Conservation (phyloP, 2,888 invertebrate species). For the Cosmia trapezina region DNA sequence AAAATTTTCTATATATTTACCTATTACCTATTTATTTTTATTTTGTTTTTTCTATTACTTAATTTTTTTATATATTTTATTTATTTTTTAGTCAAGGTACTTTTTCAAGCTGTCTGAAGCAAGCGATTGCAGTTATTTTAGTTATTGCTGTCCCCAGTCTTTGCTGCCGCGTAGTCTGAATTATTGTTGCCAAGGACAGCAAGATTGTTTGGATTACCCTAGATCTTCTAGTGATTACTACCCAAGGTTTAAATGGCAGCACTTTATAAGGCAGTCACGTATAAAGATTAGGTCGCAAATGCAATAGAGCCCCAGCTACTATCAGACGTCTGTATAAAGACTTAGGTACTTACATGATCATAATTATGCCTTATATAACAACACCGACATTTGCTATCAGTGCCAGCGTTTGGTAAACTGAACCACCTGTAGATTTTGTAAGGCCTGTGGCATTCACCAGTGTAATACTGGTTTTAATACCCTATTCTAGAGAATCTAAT, state of each 20-base stretch:
- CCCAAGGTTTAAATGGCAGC: constrained; percentile 2
- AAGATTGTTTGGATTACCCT: constrained; percentile 4
- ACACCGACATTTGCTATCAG: not conserved
- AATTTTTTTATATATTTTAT: too few species aligned
- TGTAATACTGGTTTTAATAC: constrained; percentile 29
- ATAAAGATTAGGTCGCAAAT: constrained; percentile 17
- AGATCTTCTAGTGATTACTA: constrained; percentile 30
- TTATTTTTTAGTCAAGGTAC: too few species aligned
- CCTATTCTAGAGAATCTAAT: not conserved
- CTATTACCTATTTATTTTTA: too few species aligned
- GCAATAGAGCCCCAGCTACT: constrained; percentile 1
- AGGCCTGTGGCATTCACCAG: constrained; percentile 27
- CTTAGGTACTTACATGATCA: not conserved
- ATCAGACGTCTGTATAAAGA: not conserved
- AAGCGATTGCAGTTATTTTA: too few species aligned
- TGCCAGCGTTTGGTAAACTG: constrained; percentile 15
- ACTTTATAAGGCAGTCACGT: constrained; percentile 10
- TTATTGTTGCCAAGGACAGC: not conserved
- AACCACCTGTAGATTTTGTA: constrained; percentile 37
- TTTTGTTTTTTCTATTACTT: too few species aligned
- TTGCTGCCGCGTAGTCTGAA: too few species aligned
- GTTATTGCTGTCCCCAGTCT: too few species aligned
- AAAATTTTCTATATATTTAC: too few species aligned
- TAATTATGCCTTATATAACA: constrained; percentile 18
- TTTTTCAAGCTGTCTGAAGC: too few species aligned